Conservation (phyloP, 2,113 vertebrate species). For the Hiodon alosoides region DNA sequence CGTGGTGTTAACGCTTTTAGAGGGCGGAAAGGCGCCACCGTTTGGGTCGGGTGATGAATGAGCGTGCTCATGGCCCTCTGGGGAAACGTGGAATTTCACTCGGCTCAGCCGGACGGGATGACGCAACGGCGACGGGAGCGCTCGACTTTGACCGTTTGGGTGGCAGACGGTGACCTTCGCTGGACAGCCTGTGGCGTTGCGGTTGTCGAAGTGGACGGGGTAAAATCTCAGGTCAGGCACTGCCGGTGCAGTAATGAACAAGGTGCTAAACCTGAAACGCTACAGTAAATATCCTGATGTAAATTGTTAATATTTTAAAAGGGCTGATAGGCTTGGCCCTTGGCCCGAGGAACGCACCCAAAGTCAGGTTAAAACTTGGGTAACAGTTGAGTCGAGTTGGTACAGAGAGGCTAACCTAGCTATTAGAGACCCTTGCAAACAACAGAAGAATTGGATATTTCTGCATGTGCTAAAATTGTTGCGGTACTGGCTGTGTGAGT, state of each 20-base stretch:
- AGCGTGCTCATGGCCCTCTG: not conserved
- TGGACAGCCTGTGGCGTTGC: no score
- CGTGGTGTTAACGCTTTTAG: no score
- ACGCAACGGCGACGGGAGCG: conserved; percentile 14
- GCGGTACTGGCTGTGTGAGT: no score
- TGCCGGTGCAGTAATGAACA: not conserved
- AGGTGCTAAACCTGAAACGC: not conserved
- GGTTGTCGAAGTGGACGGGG: no score
- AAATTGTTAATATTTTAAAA: not conserved
- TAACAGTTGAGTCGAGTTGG: not conserved
- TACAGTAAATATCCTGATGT: not conserved
- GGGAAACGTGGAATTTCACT: conserved; percentile 1
- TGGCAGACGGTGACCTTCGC: no score
- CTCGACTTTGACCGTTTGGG: not conserved
- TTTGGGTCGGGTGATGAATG: no score
- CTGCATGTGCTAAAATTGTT: no score
- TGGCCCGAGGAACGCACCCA: not conserved
- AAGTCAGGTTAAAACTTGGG: not conserved
- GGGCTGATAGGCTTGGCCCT: not conserved
- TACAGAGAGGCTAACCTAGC: not conserved
- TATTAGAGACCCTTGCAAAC: no score
- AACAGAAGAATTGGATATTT: no score
- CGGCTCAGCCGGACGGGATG: conserved; percentile 14
- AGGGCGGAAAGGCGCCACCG: no score
- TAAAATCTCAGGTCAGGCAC: not conserved